A percentile compares a stretch with the other conserved stretches of the same genome.
phyloP scores from a whole-genome alignment of 2,888 invertebrate species.

The Acronicta alni region DNA sequence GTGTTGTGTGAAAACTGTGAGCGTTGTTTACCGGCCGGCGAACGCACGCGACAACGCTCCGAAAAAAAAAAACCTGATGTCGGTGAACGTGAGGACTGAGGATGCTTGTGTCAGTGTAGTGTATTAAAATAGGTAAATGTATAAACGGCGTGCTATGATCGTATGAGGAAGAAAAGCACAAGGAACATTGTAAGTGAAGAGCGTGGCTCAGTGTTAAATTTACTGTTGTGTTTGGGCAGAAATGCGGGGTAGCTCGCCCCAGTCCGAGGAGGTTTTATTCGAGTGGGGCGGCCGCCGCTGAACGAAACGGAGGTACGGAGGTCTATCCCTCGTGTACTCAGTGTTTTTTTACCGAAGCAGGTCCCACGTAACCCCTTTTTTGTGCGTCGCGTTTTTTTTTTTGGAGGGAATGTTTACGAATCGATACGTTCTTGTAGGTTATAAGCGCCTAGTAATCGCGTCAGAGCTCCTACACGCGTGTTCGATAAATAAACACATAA shows the following conservation, averaged over 20 bases:
- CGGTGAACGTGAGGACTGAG: constrained; percentile 82
- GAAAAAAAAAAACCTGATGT: constrained; percentile 83
- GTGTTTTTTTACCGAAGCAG: constrained; percentile 79
- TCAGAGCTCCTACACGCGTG: constrained; percentile 58
- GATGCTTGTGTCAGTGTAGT: constrained; percentile 86
- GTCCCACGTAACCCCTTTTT: constrained; percentile 85
- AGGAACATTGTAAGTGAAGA: constrained; percentile 87
- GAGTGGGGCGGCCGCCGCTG: constrained; percentile 83
- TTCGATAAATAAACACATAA: constrained; percentile 60
- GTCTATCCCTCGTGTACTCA: constrained; percentile 85
- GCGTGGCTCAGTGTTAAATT: constrained; percentile 75
- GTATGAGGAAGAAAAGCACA: constrained; percentile 89
- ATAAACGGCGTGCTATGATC: constrained; percentile 88
- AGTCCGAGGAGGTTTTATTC: constrained; percentile 75
- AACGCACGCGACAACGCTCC: constrained; percentile 89
- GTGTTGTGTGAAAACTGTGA: constrained; percentile 87
- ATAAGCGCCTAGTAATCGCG: constrained; percentile 72
- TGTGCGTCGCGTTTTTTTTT: constrained; percentile 75
- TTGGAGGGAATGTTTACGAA: constrained; percentile 85
- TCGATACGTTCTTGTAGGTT: constrained; percentile 79
- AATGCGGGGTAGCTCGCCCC: constrained; percentile 84
- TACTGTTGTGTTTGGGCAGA: constrained; percentile 79
- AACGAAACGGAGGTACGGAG: constrained; percentile 86
- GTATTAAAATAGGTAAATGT: constrained; percentile 88
- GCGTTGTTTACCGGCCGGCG: constrained; percentile 90